These are phyloP conservation scores for Potorous gilbertii DNA, from an alignment of 2,797 vertebrate species.

Conservation along the genomic window DNA sequence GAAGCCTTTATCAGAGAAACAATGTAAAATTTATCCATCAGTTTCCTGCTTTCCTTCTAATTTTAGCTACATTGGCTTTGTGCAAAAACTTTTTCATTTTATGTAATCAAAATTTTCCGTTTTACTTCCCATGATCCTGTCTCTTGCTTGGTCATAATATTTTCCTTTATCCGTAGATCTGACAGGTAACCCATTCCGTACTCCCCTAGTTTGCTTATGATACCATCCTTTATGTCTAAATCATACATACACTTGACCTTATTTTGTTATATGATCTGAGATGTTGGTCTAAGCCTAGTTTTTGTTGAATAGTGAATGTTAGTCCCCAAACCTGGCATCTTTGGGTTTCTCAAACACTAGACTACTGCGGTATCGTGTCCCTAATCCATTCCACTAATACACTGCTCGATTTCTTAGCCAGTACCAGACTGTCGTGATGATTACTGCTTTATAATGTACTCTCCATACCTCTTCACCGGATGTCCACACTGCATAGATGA, in stretches of 20 bases:
- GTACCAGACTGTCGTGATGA: not conserved
- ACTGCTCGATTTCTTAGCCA: not conserved
- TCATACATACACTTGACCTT: not conserved
- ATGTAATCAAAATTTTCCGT: not conserved
- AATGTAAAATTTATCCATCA: not conserved
- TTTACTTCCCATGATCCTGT: not conserved
- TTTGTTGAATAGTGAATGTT: not conserved
- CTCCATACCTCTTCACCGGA: not conserved
- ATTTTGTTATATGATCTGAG: not conserved
- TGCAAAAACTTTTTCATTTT: not conserved
- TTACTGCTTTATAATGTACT: not conserved
- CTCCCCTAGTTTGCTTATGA: not conserved
- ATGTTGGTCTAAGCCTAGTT: not conserved
- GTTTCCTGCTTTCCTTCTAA: not conserved
- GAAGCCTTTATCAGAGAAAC: not conserved
- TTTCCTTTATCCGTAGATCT: not conserved
- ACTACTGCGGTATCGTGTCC: not conserved
- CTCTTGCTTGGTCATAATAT: not conserved
- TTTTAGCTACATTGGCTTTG: not conserved
- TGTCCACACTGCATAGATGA: not conserved
- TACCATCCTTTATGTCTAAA: not conserved
- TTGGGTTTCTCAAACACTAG: too few species aligned
- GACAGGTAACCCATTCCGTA: not conserved
- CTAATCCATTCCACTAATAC: not conserved
- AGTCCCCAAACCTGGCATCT: not conserved